Evolutionary conservation across 2,797 vertebrate species (phyloP).

Genomic region (Sebastes taczanowskii): DNA sequence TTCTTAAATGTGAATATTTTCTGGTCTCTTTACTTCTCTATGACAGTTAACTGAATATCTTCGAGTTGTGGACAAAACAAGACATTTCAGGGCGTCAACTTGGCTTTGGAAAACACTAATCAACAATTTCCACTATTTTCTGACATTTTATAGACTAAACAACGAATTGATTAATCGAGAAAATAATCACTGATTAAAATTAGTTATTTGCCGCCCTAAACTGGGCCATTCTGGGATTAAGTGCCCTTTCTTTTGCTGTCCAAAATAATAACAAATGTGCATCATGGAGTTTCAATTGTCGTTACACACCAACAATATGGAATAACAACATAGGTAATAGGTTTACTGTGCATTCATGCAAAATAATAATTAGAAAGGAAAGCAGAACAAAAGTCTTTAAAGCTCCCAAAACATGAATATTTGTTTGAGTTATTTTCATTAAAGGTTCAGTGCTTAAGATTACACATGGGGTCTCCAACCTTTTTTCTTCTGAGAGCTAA

Average conservation of each 20-base stretch:
- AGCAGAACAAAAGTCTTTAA: neutral
- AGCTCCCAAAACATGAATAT: neutral
- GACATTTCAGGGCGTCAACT: too few relatives aligned
- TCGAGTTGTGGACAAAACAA: too few relatives aligned
- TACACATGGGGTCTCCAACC: neutral
- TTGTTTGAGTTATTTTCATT: neutral
- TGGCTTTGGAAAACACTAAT: too few relatives aligned
- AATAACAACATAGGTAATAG: neutral
- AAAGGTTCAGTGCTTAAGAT: neutral
- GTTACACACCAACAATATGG: neutral
- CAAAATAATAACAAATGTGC: neutral
- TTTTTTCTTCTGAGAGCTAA: neutral
- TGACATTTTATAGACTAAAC: too few relatives aligned
- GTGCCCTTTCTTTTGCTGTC: neutral
- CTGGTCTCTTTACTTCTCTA: too few relatives aligned
- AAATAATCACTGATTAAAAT: too few relatives aligned
- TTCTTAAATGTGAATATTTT: too few relatives aligned
- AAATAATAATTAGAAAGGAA: neutral
- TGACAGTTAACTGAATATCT: too few relatives aligned
- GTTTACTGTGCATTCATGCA: neutral
- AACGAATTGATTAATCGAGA: too few relatives aligned
- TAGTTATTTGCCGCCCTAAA: neutral
- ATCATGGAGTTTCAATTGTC: neutral
- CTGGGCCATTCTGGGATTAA: neutral
- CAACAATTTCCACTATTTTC: too few relatives aligned